Evolutionary conservation across 2,797 vertebrate genomes (phyloP), one percentile per base, ranked within the genome.

Genomic region (Fistularia tabacaria): DNA sequence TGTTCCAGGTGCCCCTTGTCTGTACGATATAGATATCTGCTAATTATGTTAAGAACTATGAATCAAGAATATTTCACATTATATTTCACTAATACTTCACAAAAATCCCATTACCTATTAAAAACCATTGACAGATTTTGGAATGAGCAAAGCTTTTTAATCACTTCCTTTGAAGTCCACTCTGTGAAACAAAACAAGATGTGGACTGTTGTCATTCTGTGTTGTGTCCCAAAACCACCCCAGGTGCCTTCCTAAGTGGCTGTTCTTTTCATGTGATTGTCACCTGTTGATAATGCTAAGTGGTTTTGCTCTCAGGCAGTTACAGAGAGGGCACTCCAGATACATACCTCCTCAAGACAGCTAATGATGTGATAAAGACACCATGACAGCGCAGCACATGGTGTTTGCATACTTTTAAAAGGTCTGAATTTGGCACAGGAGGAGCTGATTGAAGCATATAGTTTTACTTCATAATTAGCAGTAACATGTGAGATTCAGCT

Each of bases 401-500:
- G 49, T 36, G 38, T 46, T 38, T 39, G 38, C 12, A 46, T 44
- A 15, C 52, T 51, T 65, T 65, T 63, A 12, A 25, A 46, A 15
- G 51, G 41, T 53, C 57, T 42, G 45, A 53, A 54, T 47, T 53
- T 36, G 56, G 46, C 60, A 1, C 51, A 6, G 44, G 38, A 45
- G 73, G 62, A 76, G 72, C 54, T 74, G 59, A 65, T 9, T 36
- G 56, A 15, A 58, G 64, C 55, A 69, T 66, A 43, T 14, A 41
- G 25, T 46, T 73, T 64, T 65, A 56, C 43, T 5, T 73, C 68
- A 82, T 81, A 78, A 25, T 25, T 25, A 25, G 67, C 66, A 46
- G 73, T 72, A 62, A 14, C 51, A 59, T 65, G 61, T 68, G 59
- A 65, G 59, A 75, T 77, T 78, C 77, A 84, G 80, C 81, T 74